Evolutionary conservation across 2,113 vertebrate species (phyloP).

Genomic region (Semicossyphus pulcher): DNA sequence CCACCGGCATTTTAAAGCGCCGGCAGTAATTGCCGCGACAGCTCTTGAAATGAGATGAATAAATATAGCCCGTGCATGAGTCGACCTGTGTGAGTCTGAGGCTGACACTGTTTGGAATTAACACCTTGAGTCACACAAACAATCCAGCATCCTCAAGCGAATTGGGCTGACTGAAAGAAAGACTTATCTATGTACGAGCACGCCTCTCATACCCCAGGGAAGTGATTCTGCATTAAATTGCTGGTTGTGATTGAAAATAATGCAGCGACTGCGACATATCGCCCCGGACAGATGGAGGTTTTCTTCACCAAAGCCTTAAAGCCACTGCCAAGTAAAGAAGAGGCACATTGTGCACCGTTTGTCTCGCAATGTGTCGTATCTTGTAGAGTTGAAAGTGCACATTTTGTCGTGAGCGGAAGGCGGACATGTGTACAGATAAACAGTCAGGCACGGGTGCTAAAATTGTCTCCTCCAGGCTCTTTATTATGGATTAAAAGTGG

Average conservation of each 20-base stretch:
- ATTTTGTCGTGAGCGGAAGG: constrained; percentile 9
- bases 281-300: constrained; percentile 55
- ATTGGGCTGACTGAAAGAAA: constrained; percentile 60
- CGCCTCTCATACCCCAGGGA: constrained; percentile 53
- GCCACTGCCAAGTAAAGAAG: constrained; percentile 9
- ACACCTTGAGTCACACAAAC: constrained; percentile 37
- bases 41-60: constrained; percentile 63
- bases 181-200: constrained; percentile 65
- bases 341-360: constrained; percentile 33
- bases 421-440: constrained; percentile 48
- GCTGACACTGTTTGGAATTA: constrained; percentile 52
- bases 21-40: constrained; percentile 61
- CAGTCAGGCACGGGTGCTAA: constrained; percentile 36
- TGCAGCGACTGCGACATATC: constrained; percentile 44
- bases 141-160: constrained; percentile 59
- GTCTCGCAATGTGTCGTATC: constrained; percentile 34
- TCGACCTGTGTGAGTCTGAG: constrained; percentile 34
- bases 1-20: constrained; percentile 48
- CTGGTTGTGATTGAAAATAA: constrained; percentile 73
- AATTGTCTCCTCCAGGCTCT: constrained; percentile 58
- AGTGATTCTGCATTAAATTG: constrained; percentile 70
- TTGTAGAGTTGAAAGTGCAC: constrained; percentile 40
- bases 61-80: constrained; percentile 52
- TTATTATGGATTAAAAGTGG: constrained; percentile 63
- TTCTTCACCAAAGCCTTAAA: constrained; percentile 41